Base-by-base conservation (phyloP, 2,113 vertebrate genomes). In the Riparia riparia region DNA sequence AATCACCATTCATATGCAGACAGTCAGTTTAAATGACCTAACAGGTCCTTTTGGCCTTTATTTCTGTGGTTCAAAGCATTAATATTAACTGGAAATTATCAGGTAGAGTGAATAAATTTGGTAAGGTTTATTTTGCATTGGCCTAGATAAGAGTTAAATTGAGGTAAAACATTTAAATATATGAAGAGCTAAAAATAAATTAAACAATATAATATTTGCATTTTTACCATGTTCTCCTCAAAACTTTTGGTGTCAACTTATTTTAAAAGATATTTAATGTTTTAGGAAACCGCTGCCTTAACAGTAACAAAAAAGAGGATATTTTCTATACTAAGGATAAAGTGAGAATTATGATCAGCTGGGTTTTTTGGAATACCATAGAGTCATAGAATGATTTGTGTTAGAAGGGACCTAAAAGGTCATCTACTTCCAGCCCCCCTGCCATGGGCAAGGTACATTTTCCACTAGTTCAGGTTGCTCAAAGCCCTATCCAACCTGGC, bases 11-110 rank as follows among this genome's bases (percentile, higher is more conserved):
- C 9, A 22, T n/a, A 77, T 29, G 7, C 32, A 66, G 66, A 39
- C 7, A 86, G 41, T 72, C 25, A 42, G 16, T 78, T 95, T 85
- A 73, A 57, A 58, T 60, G 7, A 54, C 47, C 21, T 74, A 64
- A 47, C 21, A 79, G 56, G 47, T 89, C 10, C 44, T 74, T 81
- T 83, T 70, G 47, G 9, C 25, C 37, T 78, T 86, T 89, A 63
- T 72, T 86, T 86, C 60, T 70, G 21, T 73, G 31, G 41, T 61
- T 91, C n/a, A 47, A 89, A 86, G 8, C 12, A 73, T 86, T 90
- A 94, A 88, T 65, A 89, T 83, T 91, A 87, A 58, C 56, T 84
- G 61, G 64, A 78, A 93, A 82, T 91, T 87, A 51, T 71, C 18
- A 56, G 14, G 14, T 63, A 28, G 26, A 66, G 7, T 31, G 44